Evolutionary conservation across 2,113 vertebrate species (phyloP).

Genomic region (Neoarius graeffei): DNA sequence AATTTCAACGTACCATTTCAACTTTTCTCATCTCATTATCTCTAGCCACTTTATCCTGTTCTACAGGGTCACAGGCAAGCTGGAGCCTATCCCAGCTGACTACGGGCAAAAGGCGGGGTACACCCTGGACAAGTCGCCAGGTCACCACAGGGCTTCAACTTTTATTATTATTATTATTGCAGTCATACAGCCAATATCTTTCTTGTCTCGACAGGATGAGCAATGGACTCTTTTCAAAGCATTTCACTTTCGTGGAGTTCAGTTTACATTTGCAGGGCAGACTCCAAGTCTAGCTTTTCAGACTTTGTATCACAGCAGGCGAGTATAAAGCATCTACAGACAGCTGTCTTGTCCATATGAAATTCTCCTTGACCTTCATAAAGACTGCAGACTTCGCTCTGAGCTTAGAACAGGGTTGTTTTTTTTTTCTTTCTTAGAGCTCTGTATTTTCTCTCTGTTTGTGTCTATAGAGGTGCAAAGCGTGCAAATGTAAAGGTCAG

Average conservation of each 20-base stretch:
- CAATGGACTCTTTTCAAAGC: background rate
- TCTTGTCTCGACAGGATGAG: background rate
- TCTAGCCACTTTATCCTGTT: too few species aligned
- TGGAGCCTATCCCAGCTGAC: too few species aligned
- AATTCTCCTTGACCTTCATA: slow-evolving; percentile 25
- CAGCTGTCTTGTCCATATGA: background rate
- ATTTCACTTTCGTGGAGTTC: background rate
- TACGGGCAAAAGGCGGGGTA: too few species aligned
- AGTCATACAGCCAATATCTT: background rate
- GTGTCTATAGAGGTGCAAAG: background rate
- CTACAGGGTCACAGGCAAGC: too few species aligned
- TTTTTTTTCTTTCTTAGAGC: background rate
- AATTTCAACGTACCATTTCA: too few species aligned
- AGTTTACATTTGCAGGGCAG: background rate
- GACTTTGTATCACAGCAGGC: background rate
- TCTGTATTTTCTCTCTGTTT: background rate
- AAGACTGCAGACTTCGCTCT: background rate
- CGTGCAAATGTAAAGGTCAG: background rate
- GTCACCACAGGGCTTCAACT: too few species aligned
- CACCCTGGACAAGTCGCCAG: too few species aligned
- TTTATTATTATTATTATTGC: background rate
- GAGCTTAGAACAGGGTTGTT: background rate
- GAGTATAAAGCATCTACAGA: background rate
- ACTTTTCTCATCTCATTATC: too few species aligned
- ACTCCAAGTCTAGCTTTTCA: background rate